A percentile compares a stretch with the other conserved stretches of the same genome.
Conservation (phyloP, 2,113 vertebrate genomes). For the Ptyas mucosa region DNA sequence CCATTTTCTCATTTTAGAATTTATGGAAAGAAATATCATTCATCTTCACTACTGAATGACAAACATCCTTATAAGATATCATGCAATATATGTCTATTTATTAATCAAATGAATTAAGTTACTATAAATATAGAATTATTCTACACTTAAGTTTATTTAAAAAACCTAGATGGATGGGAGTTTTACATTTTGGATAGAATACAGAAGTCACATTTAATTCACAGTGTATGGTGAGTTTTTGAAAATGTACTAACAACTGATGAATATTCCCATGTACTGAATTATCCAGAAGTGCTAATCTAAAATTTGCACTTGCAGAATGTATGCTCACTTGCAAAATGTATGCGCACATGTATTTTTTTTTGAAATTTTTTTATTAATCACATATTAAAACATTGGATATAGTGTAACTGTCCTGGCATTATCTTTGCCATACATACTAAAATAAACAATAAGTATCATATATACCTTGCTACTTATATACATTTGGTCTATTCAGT, state of each 20-base stretch:
- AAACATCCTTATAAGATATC: constrained; percentile 27
- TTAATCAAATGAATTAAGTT: constrained; percentile 55
- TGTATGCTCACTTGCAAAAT: not conserved
- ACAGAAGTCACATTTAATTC: constrained; percentile 48
- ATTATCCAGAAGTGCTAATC: constrained; percentile 33
- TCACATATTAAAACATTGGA: too few relatives aligned
- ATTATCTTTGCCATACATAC: too few relatives aligned
- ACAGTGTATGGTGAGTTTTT: constrained; percentile 39
- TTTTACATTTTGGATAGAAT: constrained; percentile 33
- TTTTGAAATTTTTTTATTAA: too few relatives aligned
- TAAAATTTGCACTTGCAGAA: not conserved
- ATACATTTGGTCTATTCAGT: too few relatives aligned
- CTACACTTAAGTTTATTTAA: constrained; percentile 51
- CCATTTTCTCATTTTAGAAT: not conserved
- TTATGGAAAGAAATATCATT: constrained; percentile 21
- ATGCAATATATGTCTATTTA: constrained; percentile 52
- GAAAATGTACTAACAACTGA: constrained; percentile 31
- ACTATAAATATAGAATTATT: constrained; percentile 46
- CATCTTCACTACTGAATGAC: constrained; percentile 37
- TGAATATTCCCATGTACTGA: constrained; percentile 29
- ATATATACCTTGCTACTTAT: too few relatives aligned
- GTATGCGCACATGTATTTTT: too few relatives aligned
- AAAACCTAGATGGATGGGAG: constrained; percentile 29
- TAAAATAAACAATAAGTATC: too few relatives aligned
- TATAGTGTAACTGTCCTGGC: too few relatives aligned